phyloP scores from a whole-genome alignment of 37 sponge, comb jelly and placozoan species.

The Chondrosia reniformis region DNA sequence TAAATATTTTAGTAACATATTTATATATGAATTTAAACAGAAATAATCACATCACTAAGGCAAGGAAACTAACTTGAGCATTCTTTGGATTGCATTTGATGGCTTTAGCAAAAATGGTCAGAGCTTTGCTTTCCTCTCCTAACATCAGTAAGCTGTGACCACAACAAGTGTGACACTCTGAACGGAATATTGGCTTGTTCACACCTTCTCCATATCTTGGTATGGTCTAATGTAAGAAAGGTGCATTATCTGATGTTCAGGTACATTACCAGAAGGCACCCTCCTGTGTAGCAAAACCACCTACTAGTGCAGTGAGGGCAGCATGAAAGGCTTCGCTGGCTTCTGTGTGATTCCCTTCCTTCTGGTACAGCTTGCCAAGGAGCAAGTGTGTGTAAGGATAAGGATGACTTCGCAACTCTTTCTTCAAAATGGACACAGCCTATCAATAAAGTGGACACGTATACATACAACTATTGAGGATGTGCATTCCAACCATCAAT shows the following conservation, averaged over 20 bases:
- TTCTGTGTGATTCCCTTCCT: conserved; percentile 42
- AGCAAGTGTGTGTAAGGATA: conserved; percentile 25
- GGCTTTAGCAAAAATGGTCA: not conserved
- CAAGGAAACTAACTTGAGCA: not conserved
- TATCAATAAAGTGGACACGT: no score
- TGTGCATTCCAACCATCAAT: no score
- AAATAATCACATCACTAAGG: no score
- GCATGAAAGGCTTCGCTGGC: conserved; percentile 60
- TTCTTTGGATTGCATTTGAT: not conserved
- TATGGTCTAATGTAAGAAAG: no score
- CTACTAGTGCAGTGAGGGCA: conserved; percentile 50
- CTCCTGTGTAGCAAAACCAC: not conserved
- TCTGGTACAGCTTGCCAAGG: conserved; percentile 66
- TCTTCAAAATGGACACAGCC: conserved; percentile 9
- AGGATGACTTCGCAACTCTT: not conserved
- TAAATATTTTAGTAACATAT: no score
- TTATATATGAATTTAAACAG: no score
- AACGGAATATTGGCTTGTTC: not conserved
- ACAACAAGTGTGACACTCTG: not conserved
- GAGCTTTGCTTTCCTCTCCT: not conserved
- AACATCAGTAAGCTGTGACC: not conserved
- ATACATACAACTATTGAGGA: no score
- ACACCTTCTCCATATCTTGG: not conserved
- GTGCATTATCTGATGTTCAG: no score
- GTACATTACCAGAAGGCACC: no score